These are phyloP conservation scores for Acrobasis repandana DNA, from an alignment of 2,888 invertebrate species.

Conservation along the genomic window DNA sequence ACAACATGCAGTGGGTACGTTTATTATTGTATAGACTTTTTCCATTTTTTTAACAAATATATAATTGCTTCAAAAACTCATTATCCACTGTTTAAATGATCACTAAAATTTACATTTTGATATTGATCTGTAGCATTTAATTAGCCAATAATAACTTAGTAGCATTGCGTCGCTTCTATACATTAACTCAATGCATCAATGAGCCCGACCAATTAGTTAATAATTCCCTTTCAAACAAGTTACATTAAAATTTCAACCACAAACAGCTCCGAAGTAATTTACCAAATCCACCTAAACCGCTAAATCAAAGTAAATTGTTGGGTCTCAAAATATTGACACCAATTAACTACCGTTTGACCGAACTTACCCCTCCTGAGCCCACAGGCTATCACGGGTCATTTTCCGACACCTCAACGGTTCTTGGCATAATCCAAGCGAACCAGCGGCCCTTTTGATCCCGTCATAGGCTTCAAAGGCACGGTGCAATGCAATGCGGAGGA, in stretches of 20 bases:
- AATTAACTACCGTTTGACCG: slow-evolving; percentile 29
- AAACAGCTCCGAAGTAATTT: slow-evolving; percentile 27
- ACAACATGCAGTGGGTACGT: too few species aligned
- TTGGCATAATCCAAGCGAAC: slow-evolving; percentile 40
- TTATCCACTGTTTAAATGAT: too few species aligned
- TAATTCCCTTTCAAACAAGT: too few species aligned
- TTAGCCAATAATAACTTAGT: too few species aligned
- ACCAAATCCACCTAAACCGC: slow-evolving; percentile 5
- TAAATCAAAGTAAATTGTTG: slow-evolving; percentile 29
- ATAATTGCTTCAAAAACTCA: too few species aligned
- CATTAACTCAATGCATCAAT: too few species aligned
- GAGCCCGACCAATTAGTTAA: too few species aligned
- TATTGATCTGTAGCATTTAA: too few species aligned
- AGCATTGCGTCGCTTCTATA: too few species aligned
- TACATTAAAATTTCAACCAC: slow-evolving; percentile 1
- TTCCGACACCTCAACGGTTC: slow-evolving; percentile 36
- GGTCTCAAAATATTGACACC: slow-evolving; percentile 36
- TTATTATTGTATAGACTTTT: too few species aligned
- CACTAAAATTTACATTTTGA: too few species aligned
- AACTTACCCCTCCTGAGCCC: slow-evolving; percentile 23
- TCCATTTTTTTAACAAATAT: too few species aligned
- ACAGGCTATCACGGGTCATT: slow-evolving; percentile 2
- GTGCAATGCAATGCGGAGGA: slow-evolving; percentile 62
- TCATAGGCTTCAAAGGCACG: slow-evolving; percentile 77
- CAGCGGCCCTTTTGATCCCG: slow-evolving; percentile 68